Evolutionary conservation across 2,113 vertebrate species (phyloP).

Genomic region (crab-eating macaque (Macaca fascicularis)): T2T-MFA8v1.1 NC_088394.1:51223501-51224000

Average conservation of each 20-base stretch:
- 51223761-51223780: constrained; percentile 40
- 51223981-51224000: constrained; percentile 43
- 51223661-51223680: not conserved
- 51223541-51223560: not conserved
- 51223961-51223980: constrained; percentile 79
- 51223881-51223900: constrained; percentile 75
- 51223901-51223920: constrained; percentile 79
- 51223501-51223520: not conserved
- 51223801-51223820: constrained; percentile 82
- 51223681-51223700: not conserved
- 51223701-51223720: not conserved
- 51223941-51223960: constrained; percentile 84
- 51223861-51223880: constrained; percentile 81
- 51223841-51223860: constrained; percentile 84
- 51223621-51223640: not conserved
- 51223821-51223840: constrained; percentile 77
- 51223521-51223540: not conserved
- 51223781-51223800: constrained; percentile 81
- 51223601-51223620: not conserved
- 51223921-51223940: constrained; percentile 81
- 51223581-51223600: not conserved
- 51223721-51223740: not conserved
- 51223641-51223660: not conserved
- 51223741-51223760: constrained; percentile 61
- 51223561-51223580: not conserved